These are phyloP conservation scores for Istiophorus platypterus DNA, from an alignment of 2,113 vertebrate genomes.

Conservation along the genomic window DNA sequence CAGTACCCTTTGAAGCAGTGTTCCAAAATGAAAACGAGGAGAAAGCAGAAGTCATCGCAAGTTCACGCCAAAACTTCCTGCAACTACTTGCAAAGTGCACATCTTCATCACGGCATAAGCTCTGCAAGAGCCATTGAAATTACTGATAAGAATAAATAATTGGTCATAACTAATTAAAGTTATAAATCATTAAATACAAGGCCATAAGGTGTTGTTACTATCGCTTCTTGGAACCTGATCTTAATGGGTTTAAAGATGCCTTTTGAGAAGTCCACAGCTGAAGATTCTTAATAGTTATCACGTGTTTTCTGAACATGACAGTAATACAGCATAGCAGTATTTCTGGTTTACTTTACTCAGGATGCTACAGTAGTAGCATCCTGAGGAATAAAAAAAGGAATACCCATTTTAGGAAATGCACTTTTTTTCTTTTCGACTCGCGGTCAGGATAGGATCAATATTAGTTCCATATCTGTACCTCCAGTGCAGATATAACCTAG, in stretches of 20 bases:
- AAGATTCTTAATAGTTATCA: neutral
- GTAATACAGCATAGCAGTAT: neutral
- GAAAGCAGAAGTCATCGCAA: slow-evolving; percentile 88
- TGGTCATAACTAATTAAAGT: slow-evolving; percentile 39
- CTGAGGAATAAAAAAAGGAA: too few species aligned
- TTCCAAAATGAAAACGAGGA: slow-evolving; percentile 88
- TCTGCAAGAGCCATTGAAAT: slow-evolving; percentile 71
- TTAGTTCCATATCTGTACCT: neutral
- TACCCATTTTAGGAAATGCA: slow-evolving; percentile 26
- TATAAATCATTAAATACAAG: slow-evolving; percentile 53
- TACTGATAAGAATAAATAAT: slow-evolving; percentile 53
- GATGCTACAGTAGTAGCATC: neutral
- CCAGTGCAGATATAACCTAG: slow-evolving; percentile 9
- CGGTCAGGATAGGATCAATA: slow-evolving; percentile 26
- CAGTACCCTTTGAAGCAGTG: slow-evolving; percentile 89
- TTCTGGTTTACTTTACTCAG: slow-evolving; percentile 8
- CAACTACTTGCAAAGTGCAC: slow-evolving; percentile 85
- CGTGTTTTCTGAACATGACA: slow-evolving; percentile 28
- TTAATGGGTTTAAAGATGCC: slow-evolving; percentile 33
- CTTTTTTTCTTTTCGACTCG: slow-evolving; percentile 21
- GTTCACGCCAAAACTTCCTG: slow-evolving; percentile 87
- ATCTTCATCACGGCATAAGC: slow-evolving; percentile 71
- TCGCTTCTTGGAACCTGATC: slow-evolving; percentile 29
- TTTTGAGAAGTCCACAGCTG: slow-evolving; percentile 27
- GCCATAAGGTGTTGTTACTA: slow-evolving; percentile 35